Conservation (phyloP, 2,113 vertebrate genomes). For the Lethenteron reissneri region DNA sequence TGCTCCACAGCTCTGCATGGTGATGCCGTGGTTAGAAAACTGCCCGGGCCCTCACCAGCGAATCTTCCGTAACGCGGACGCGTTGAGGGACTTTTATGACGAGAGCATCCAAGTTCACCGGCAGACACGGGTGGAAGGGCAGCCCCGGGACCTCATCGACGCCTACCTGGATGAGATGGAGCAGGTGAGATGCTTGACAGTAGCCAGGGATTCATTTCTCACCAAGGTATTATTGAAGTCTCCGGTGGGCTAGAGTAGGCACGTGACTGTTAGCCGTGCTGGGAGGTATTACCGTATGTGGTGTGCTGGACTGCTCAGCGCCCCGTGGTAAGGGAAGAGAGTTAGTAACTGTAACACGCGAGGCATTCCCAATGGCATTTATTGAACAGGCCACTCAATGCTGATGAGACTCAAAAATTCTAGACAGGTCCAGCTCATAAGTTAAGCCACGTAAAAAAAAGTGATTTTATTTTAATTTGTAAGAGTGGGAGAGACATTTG, state of each 20-base stretch:
- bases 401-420: no score
- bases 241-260: no score
- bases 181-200: conserved; percentile 18
- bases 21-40: conserved; percentile 13
- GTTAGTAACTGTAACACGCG: background rate
- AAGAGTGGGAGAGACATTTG: no score
- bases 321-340: no score
- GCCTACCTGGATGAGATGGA: conserved; percentile 22
- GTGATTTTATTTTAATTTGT: no score
- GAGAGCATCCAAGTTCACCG: conserved; percentile 14
- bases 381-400: background rate
- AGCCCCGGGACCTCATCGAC: conserved; percentile 20
- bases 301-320: no score
- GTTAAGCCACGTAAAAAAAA: no score
- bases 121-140: conserved; percentile 12
- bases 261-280: no score
- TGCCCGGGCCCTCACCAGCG: conserved; percentile 18
- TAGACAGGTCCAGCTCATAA: no score
- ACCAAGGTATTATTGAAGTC: no score
- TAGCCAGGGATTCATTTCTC: no score
- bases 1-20: conserved; percentile 17
- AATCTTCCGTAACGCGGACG: conserved; percentile 8
- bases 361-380: background rate
- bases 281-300: no score
- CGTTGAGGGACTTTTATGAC: conserved; percentile 8